A percentile compares a stretch with the other conserved stretches of the same genome.
These are phyloP conservation scores for Lithophane socia DNA, from an alignment of 2,888 invertebrate species.

Conservation along the genomic window DNA sequence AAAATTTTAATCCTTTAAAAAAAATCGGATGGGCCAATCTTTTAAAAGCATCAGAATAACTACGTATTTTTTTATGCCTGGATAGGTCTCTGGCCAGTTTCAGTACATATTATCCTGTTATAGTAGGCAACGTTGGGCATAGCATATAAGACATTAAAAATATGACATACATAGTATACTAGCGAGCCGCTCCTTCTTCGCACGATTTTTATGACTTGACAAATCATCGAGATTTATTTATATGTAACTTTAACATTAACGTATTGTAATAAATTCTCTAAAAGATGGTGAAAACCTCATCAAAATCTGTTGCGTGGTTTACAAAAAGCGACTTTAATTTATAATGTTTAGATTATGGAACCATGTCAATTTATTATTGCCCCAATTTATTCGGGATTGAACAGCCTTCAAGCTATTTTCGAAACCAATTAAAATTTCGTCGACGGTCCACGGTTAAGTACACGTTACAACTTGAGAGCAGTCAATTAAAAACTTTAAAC, in stretches of 20 bases:
- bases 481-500: constrained; percentile 44
- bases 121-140: not conserved
- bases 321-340: no score
- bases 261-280: no score
- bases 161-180: not conserved
- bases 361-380: not conserved
- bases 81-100: no score
- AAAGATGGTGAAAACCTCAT: no score
- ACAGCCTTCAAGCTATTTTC: not conserved
- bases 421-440: constrained; percentile 34
- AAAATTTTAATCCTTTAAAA: not conserved
- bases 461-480: constrained; percentile 8
- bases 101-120: not conserved
- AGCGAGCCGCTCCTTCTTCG: no score
- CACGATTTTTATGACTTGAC: no score
- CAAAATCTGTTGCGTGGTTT: no score
- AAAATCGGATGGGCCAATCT: no score
- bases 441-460: constrained; percentile 8
- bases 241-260: no score
- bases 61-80: no score
- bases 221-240: no score
- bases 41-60: no score
- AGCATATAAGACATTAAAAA: not conserved
- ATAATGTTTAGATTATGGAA: not conserved
- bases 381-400: not conserved